Evolutionary conservation across 2,888 invertebrate species (phyloP), one percentile per base, ranked within the genome.

Genomic region (Lepidochitona cinerea): DNA sequence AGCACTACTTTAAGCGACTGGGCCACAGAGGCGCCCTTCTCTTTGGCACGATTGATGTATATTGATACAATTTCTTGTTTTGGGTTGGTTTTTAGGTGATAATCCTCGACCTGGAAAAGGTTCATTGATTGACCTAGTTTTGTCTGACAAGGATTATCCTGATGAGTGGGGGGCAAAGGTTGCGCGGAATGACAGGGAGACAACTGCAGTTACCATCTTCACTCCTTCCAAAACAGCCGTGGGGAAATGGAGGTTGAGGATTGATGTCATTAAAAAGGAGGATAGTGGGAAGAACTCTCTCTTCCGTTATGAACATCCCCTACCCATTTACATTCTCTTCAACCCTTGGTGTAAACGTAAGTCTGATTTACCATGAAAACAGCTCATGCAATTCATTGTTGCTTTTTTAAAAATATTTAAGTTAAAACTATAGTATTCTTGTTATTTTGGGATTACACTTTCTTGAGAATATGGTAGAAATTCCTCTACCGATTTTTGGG

Each of bases 341-440:
- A 97, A 97, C 92, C 95, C 97, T 0, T 97, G 97, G 97, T 95
- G 95, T 88, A 92, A 94, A 92, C 94, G 96, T 95, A 91, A 68
- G 77, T 75, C 12, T 49, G 23, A 49, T n/a, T n/a, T n/a, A n/a
- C n/a, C n/a, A n/a, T n/a, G n/a, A n/a, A n/a, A n/a, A n/a, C n/a
- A n/a, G n/a, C n/a, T n/a, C n/a, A n/a, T n/a, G n/a, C n/a, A n/a
- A n/a, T n/a, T n/a, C n/a, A n/a, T n/a, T n/a, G n/a, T n/a, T n/a
- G n/a, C n/a, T n/a, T n/a, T n/a, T n/a, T n/a, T n/a, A n/a, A n/a
- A n/a, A n/a, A n/a, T n/a, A n/a, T n/a, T n/a, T n/a, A n/a, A n/a
- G n/a, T n/a, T n/a, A n/a, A n/a, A n/a, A n/a, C n/a, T n/a, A n/a
- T n/a, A n/a, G n/a, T n/a, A n/a, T n/a, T n/a, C n/a, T n/a, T n/a